Conservation (phyloP, 2,888 invertebrate genomes). For the Unio delphinus region DNA sequence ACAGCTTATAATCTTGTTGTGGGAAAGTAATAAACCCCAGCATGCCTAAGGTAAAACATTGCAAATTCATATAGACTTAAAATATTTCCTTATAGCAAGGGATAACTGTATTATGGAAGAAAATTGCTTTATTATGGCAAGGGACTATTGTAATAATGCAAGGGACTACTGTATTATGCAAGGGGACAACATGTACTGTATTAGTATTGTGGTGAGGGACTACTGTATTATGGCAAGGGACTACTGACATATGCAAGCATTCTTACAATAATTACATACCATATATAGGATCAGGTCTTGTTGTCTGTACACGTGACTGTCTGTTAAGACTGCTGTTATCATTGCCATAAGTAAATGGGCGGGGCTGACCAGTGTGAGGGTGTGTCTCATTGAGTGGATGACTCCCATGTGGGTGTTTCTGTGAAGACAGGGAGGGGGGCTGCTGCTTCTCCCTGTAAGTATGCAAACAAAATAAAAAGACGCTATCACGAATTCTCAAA, state of each 20-base stretch:
- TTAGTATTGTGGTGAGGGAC: too few relatives aligned
- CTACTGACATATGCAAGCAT: neutral
- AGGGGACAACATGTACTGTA: neutral
- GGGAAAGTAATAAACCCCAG: too few relatives aligned
- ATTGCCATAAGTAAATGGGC: constrained; percentile 63
- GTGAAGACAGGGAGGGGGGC: constrained; percentile 55
- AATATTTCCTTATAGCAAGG: neutral
- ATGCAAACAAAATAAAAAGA: neutral
- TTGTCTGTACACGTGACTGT: constrained; percentile 64
- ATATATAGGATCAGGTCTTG: constrained; percentile 63
- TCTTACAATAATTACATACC: constrained; percentile 38
- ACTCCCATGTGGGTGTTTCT: constrained; percentile 67
- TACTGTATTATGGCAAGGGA: neutral
- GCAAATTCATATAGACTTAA: neutral
- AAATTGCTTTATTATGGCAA: neutral
- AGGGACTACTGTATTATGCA: neutral
- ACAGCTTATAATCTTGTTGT: too few relatives aligned
- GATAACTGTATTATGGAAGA: neutral
- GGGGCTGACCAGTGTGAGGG: constrained; percentile 57
- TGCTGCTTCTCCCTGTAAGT: constrained; percentile 62
- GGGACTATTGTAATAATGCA: too few relatives aligned
- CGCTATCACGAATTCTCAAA: too few relatives aligned
- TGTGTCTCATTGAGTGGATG: constrained; percentile 47
- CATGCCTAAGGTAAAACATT: neutral
- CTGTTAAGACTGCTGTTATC: constrained; percentile 68